Evolutionary conservation across 2,888 invertebrate genomes (phyloP), one percentile per base, ranked within the genome.

Genomic region (Leptinotarsa peninsularis): DNA sequence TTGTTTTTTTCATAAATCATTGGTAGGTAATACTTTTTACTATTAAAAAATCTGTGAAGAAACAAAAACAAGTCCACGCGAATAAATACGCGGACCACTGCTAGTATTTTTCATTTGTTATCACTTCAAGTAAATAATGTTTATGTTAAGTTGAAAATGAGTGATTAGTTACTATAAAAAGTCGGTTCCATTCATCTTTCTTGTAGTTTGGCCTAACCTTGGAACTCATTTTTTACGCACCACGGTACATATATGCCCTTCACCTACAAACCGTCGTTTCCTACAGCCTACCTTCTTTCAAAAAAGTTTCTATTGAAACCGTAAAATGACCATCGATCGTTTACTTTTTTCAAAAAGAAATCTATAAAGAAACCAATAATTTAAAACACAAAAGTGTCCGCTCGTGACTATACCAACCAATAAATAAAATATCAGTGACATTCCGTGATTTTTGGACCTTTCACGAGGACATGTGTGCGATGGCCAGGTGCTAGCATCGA

Each of bases 391-490:
- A 82, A 82, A 80, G 80, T 79, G 82, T 79, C 82, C 82, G 83
- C 81, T 82, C 82, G 81, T 82, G 83, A 82, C 81, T 81, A 76
- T 81, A 78, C 78, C 79, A 81, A 81, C 86, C 86, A 86, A 88
- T 88, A 88, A 87, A 88, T 88, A 88, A 88, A 87, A 88, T 88
- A 88, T 88, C 88, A 87, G 85, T 88, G 87, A 88, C 88, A 88
- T 85, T 86, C 82, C 83, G 81, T 82, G 84, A 84, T 85, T 84
- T 83, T 82, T 82, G 82, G 79, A 81, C 81, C 83, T 84, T 85
- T 85, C 85, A 81, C 81, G 73, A 73, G 78, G 74, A 76, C 80
- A 80, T 78, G 77, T 81, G 79, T 81, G 81, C 78, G 76, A 77
- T 80, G 75, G 76, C 82, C 82, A 82, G 82, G 82, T 82, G 82